Conservation (phyloP, 2,888 invertebrate genomes). For the Conus canariensis region DNA sequence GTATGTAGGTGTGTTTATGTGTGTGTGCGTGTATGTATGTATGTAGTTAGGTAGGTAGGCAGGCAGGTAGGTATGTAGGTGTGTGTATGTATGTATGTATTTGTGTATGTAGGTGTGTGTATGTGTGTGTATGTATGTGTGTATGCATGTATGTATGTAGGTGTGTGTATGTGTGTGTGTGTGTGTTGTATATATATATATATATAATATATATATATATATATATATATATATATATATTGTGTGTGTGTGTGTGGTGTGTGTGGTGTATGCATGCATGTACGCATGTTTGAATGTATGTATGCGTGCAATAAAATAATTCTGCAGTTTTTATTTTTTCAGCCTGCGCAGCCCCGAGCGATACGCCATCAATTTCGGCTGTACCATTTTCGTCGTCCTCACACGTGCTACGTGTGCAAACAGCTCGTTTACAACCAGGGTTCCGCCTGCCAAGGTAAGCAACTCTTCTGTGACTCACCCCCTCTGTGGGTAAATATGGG, state of each 20-base stretch:
- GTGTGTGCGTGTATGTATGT: background rate
- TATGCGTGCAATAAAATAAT: background rate
- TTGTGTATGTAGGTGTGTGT: background rate
- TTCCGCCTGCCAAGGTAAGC: slow-evolving; percentile 61
- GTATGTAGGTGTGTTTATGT: background rate
- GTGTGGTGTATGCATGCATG: background rate
- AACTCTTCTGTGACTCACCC: background rate
- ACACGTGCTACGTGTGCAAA: slow-evolving; percentile 68
- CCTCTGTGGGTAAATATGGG: background rate
- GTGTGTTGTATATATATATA: too few relatives aligned
- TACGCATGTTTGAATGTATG: background rate
- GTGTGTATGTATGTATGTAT: too few relatives aligned
- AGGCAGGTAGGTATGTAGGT: too few relatives aligned
- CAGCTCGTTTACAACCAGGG: slow-evolving; percentile 62
- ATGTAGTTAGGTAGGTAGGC: too few relatives aligned
- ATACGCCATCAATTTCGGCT: slow-evolving; percentile 66
- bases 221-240: too few relatives aligned
- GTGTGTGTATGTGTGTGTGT: too few relatives aligned
- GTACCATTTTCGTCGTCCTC: slow-evolving; percentile 68
- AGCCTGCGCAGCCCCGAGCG: slow-evolving; percentile 63
- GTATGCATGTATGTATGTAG: background rate
- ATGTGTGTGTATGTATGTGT: background rate
- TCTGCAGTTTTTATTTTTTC: slow-evolving; percentile 21
- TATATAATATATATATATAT: too few relatives aligned
- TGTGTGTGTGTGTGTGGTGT: too few relatives aligned